A percentile compares a stretch with the other conserved stretches of the same genome.
Conservation (phyloP, 1,140 invertebrate species). For the Aethina tumida region DNA sequence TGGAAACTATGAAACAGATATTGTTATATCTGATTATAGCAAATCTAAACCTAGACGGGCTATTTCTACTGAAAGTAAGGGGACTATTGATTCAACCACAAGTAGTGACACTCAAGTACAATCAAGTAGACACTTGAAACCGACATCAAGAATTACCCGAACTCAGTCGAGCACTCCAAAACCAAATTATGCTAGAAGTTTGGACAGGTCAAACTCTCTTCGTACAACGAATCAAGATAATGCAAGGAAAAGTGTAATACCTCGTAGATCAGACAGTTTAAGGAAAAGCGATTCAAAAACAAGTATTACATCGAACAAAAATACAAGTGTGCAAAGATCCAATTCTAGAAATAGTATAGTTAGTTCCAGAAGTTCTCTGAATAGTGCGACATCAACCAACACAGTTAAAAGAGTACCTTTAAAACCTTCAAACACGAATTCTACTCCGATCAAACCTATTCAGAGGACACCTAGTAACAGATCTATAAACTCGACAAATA, state of each 20-base stretch:
- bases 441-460: constrained; percentile 27
- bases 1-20: constrained; percentile 28
- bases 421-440: constrained; percentile 22
- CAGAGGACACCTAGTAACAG: constrained; percentile 27
- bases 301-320: background rate
- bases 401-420: constrained; percentile 58
- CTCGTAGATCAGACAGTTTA: constrained; percentile 31
- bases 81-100: constrained; percentile 3
- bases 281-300: constrained; percentile 24
- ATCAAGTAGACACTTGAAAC: background rate
- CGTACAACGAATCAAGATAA: constrained; percentile 5
- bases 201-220: constrained; percentile 3
- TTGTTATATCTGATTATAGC: constrained; percentile 10
- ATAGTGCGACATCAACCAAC: constrained; percentile 68
- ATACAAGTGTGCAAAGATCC: constrained; percentile 20
- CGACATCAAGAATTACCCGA: constrained; percentile 1
- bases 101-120: constrained; percentile 3
- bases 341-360: constrained; percentile 55
- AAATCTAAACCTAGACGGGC: constrained; percentile 14
- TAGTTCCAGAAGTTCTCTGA: constrained; percentile 71
- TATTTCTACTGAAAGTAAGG: constrained; percentile 9
- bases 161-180: constrained; percentile 1
- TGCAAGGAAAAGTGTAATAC: constrained; percentile 12
- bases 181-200: background rate
- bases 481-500: constrained; percentile 9